Evolutionary conservation across 2,888 invertebrate species (phyloP).

Genomic region (Melanargia galathea): DNA sequence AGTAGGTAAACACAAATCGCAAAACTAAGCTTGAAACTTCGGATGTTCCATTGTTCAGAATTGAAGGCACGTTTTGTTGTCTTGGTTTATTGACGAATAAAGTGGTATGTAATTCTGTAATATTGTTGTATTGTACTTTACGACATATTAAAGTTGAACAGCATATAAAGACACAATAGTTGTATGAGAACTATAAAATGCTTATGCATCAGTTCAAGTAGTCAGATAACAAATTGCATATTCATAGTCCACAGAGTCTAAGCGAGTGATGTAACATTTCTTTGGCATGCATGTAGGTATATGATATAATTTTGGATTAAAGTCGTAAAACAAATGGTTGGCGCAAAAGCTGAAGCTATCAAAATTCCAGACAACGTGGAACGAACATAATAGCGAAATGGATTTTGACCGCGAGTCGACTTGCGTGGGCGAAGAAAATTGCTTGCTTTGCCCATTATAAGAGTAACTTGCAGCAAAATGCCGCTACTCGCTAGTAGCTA

Average conservation of each 20-base stretch:
- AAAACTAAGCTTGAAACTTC: constrained; percentile 8
- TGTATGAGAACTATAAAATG: not conserved
- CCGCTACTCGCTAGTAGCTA: constrained; percentile 24
- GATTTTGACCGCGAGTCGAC: constrained; percentile 42
- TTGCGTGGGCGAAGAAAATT: constrained; percentile 43
- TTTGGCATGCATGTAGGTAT: constrained; percentile 8
- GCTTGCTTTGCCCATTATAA: constrained; percentile 39
- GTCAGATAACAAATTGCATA: constrained; percentile 3
- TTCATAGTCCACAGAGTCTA: no score
- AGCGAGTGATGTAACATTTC: constrained; percentile 6
- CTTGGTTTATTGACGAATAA: constrained; percentile 13
- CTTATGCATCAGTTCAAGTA: not conserved
- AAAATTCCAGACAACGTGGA: constrained; percentile 36
- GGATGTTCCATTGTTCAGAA: constrained; percentile 3
- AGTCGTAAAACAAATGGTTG: constrained; percentile 26
- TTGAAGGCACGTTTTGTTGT: constrained; percentile 2
- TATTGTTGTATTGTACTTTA: constrained; percentile 4
- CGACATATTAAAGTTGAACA: not conserved
- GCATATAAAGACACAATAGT: not conserved
- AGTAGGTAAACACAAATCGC: not conserved
- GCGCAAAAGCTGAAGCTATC: constrained; percentile 31
- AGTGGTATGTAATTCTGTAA: not conserved
- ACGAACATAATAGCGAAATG: constrained; percentile 39
- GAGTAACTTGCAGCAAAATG: constrained; percentile 42
- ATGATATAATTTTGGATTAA: not conserved